Conservation (phyloP, 2,888 invertebrate species). For the Caenorhabditis zanzibari region DNA sequence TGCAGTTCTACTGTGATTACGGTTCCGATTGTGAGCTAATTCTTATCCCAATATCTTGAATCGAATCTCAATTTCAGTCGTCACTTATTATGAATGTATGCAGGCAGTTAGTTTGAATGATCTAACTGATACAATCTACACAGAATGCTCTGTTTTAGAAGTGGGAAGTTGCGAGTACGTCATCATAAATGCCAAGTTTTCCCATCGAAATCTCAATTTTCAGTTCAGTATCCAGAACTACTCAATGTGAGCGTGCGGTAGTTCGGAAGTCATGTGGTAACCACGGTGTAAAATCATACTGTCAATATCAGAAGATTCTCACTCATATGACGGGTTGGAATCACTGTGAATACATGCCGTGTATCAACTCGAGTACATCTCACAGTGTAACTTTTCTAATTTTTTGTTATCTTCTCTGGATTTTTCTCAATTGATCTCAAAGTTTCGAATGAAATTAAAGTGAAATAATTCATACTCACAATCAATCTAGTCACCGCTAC, state of each 20-base stretch:
- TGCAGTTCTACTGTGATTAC: constrained; percentile 59
- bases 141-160: constrained; percentile 59
- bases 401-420: background rate
- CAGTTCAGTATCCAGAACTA: constrained; percentile 59
- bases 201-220: constrained; percentile 13
- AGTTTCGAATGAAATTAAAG: background rate
- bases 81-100: constrained; percentile 56
- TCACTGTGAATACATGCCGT: constrained; percentile 32
- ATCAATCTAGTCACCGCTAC: no score
- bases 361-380: constrained; percentile 28
- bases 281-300: constrained; percentile 47
- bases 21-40: constrained; percentile 48
- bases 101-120: constrained; percentile 52
- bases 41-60: background rate
- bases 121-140: constrained; percentile 50
- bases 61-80: constrained; percentile 31
- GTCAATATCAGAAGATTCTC: constrained; percentile 55
- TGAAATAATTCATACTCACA: background rate
- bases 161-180: constrained; percentile 62
- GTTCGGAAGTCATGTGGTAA: constrained; percentile 54
- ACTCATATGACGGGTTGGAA: constrained; percentile 58
- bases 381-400: background rate
- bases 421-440: constrained; percentile 26
- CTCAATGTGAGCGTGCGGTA: constrained; percentile 61
- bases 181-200: no score